Percentiles rank a stretch among this genome's conserved stretches.
phyloP scores from a whole-genome alignment of 2,888 invertebrate species.

The Metacarcinus magister region DNA sequence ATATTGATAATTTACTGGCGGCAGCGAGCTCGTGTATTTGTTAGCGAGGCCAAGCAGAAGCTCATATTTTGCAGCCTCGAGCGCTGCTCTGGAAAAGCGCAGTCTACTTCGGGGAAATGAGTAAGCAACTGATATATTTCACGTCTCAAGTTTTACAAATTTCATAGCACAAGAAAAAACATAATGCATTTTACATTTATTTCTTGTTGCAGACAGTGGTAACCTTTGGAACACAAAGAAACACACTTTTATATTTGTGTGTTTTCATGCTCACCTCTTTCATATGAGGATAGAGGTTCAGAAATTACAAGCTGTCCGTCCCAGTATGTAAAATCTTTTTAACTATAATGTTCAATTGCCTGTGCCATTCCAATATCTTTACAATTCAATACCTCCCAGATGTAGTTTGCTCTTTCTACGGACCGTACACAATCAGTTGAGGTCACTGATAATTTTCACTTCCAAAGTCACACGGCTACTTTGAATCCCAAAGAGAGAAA shows the following conservation, averaged over 20 bases:
- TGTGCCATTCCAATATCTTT: too few species aligned
- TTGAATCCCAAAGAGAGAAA: too few species aligned
- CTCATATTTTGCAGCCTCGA: conserved; percentile 31
- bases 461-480: too few species aligned
- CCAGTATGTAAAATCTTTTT: background rate
- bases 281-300: background rate
- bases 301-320: background rate
- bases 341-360: background rate
- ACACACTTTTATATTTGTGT: background rate
- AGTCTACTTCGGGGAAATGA: background rate
- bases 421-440: too few species aligned
- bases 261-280: background rate
- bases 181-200: background rate
- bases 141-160: background rate
- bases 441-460: too few species aligned
- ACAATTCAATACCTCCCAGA: too few species aligned
- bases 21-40: conserved; percentile 46
- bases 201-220: background rate
- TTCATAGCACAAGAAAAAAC: background rate
- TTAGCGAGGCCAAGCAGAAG: conserved; percentile 53
- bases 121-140: conserved; percentile 6
- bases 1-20: conserved; percentile 49
- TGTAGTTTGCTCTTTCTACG: background rate
- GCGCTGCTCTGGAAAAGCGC: background rate
- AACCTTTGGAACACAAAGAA: background rate